Conservation (phyloP, 2,797 vertebrate genomes). For the Lagorchestes hirsutus region DNA sequence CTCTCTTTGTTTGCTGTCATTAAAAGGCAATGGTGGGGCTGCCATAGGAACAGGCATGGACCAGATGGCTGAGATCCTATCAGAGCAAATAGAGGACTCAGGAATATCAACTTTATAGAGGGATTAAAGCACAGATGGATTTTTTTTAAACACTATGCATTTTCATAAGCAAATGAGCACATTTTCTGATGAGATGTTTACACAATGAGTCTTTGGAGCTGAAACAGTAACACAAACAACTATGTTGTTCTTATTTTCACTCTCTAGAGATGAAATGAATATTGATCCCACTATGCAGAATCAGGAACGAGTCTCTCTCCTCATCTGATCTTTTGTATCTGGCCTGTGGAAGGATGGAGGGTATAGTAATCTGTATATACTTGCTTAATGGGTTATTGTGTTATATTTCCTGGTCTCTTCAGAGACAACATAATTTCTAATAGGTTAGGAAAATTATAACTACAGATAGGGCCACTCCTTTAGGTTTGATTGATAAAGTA, state of each 20-base stretch:
- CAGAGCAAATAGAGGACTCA: slow-evolving; percentile 56
- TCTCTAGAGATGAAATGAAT: not conserved
- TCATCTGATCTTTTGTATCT: slow-evolving; percentile 22
- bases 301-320: not conserved
- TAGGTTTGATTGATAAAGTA: not conserved
- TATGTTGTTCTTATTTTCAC: slow-evolving; percentile 8
- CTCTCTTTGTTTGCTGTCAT: slow-evolving; percentile 58
- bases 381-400: not conserved
- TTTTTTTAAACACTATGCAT: slow-evolving; percentile 75
- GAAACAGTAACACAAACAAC: slow-evolving; percentile 40
- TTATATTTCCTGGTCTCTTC: not conserved
- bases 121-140: slow-evolving; percentile 77
- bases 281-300: slow-evolving; percentile 45
- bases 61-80: slow-evolving; percentile 81
- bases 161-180: slow-evolving; percentile 73
- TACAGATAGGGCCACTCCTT: not conserved
- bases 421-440: not conserved
- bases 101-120: slow-evolving; percentile 77
- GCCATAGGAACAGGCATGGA: slow-evolving; percentile 63
- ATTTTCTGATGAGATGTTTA: slow-evolving; percentile 58
- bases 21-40: slow-evolving; percentile 30
- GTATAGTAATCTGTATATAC: not conserved
- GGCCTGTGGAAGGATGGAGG: not conserved
- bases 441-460: not conserved
- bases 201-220: slow-evolving; percentile 58